Evolutionary conservation across 1,140 invertebrate genomes (phyloP), one percentile per base, ranked within the genome.

Genomic region (Saccostrea glomerata): DNA sequence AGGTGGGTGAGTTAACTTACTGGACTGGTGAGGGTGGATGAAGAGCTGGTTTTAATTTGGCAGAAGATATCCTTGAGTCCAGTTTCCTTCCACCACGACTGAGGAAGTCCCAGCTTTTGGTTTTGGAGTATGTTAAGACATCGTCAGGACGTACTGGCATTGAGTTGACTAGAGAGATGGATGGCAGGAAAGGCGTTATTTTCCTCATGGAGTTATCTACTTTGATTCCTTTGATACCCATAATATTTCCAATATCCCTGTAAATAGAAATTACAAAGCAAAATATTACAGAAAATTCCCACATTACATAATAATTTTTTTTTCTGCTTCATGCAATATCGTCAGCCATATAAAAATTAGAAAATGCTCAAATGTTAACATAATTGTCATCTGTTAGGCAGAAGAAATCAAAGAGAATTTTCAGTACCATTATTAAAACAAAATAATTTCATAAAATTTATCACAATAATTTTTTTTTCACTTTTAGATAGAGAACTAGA

Each of bases 161-260:
- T 13, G 94, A 94, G 66, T 92, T 93, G 25, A 94, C 94, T 58
- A 94, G 88, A 25, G 92, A 94, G 63, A 95, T 94, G 4, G 93
- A 94, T 55, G 94, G 94, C 86, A 95, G 94, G 88, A 95, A 92
- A 9, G 93, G 91, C 12, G 89, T 56, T 77, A 87, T 23, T 89
- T 90, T 85, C 90, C 88, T 77, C 84, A 87, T 23, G 12, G 58
- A 40, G 40, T 88, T 88, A 25, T 73, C 63, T 30, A 54, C 47
- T 20, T 36, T 5, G 55, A 88, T 25, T 23, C 84, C 54, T 17
- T 58, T 85, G 0, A 88, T 88, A 20, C 84, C 87, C 63, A 85
- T 60, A 5, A 70, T 66, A 77, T n/a, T 63, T 56, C 84, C 87
- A 56, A 88, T 88, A 36, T 63, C 63, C 36, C 87, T 88, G 60